Conservation (phyloP, 2,113 vertebrate genomes). For the Heloderma charlesbogerti region DNA sequence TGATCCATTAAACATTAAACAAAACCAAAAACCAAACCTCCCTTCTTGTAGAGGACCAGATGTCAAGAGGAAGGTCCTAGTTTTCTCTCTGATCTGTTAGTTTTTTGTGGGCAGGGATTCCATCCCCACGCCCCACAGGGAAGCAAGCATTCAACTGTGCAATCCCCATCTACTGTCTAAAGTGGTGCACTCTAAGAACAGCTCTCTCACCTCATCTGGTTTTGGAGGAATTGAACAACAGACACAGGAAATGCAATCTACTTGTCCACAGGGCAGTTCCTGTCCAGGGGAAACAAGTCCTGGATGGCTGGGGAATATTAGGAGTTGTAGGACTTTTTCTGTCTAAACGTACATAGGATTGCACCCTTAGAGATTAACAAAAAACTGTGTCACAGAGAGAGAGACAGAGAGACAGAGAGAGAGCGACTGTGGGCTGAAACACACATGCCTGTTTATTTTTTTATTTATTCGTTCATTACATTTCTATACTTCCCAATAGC, state of each 20-base stretch:
- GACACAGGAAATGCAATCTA: not conserved
- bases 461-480: too few relatives aligned
- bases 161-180: not conserved
- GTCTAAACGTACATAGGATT: too few relatives aligned
- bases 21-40: not conserved
- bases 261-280: not conserved
- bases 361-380: not conserved
- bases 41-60: not conserved
- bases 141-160: not conserved
- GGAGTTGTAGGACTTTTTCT: too few relatives aligned
- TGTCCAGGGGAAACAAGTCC: not conserved
- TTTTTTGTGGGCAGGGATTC: not conserved
- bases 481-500: too few relatives aligned
- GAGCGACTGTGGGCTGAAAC: not conserved
- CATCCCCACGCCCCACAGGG: too few relatives aligned
- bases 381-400: too few relatives aligned
- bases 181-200: not conserved
- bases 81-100: not conserved
- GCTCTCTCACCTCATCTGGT: not conserved
- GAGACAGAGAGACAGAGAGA: not conserved
- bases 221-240: not conserved
- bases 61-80: not conserved
- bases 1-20: not conserved
- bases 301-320: too few relatives aligned
- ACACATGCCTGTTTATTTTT: not conserved